phyloP scores from a whole-genome alignment of 2,888 invertebrate species.

The Tiliacea citrago region DNA sequence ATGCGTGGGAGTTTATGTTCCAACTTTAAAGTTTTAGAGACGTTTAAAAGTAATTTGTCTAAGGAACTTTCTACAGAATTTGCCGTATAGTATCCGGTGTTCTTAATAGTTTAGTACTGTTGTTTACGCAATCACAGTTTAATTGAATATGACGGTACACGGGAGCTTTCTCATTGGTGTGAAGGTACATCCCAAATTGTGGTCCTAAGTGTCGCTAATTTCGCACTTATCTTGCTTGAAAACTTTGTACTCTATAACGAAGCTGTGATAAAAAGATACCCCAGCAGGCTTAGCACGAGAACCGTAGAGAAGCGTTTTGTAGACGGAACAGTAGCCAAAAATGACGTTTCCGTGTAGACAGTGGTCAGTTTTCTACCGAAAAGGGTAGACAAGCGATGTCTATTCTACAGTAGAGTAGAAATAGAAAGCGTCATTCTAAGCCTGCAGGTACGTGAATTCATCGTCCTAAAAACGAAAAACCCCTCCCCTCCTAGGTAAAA shows the following conservation, averaged over 20 bases:
- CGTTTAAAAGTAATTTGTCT: constrained; percentile 25
- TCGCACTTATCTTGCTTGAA: not conserved
- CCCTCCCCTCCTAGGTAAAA: no score
- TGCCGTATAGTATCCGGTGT: constrained; percentile 28
- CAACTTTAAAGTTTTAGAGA: constrained; percentile 30
- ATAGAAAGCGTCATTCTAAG: no score
- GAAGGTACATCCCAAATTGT: not conserved
- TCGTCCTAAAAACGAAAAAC: no score
- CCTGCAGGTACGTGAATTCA: no score
- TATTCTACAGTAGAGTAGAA: no score
- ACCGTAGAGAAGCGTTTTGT: no score
- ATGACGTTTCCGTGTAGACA: no score
- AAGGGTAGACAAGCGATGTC: no score
- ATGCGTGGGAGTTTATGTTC: constrained; percentile 54
- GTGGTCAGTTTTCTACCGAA: no score
- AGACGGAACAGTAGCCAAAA: no score
- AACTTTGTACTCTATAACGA: not conserved
- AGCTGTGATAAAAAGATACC: no score
- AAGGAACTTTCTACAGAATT: constrained; percentile 47
- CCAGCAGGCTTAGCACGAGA: no score
- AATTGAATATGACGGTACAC: constrained; percentile 3
- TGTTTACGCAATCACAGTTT: constrained; percentile 7
- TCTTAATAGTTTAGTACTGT: constrained; percentile 10
- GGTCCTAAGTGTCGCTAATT: not conserved
- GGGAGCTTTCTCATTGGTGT: not conserved